Evolutionary conservation across 2,888 invertebrate species (phyloP), one percentile per base, ranked within the genome.

Genomic region (Drosophila formosana): DNA sequence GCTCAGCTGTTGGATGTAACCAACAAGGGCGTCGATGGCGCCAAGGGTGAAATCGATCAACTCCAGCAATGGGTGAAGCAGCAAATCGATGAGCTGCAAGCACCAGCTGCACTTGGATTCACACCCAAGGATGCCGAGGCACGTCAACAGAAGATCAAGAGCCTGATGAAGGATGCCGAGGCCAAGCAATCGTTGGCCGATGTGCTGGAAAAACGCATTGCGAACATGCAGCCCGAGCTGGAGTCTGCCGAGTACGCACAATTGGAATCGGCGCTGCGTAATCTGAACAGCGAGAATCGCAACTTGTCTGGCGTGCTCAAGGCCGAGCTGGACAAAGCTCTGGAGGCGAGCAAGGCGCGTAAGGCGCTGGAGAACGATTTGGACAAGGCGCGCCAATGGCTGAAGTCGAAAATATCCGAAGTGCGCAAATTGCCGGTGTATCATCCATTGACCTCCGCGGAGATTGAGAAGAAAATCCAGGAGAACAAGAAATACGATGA

Each of bases 171-270:
- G 92, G 98, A 98, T 92, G 95, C 96, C 1, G 97, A 97, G 84
- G 95, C 96, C 7, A 97, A 97, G 91, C 95, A 96, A 86, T 95
- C 96, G 0, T 94, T 96, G 4, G 95, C 96, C 64, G 97, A 97
- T 82, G 96, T 96, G 0, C 93, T 98, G 28, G 96, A 97, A 81
- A 97, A 96, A 92, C 95, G 97, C 66, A 95, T 97, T 11, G 95
- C 95, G 69, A 96, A 96, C 77, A 96, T 98, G 93, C 95, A 96
- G 87, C 95, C 96, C 66, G 98, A 98, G 91, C 92, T 98, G 39
- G 98, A 98, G 91, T 95, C 96, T 5, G 94, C 95, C 0, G 98
- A 98, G 91, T 95, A 97, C 79, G 95, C 95, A 78, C 95, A 96
- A 89, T 92, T 98, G 52, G 96, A 97, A 89, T 94, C 94, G 0